Evolutionary conservation across 2,888 invertebrate genomes (phyloP).

Genomic region (Leptogaster cylindrica): DNA sequence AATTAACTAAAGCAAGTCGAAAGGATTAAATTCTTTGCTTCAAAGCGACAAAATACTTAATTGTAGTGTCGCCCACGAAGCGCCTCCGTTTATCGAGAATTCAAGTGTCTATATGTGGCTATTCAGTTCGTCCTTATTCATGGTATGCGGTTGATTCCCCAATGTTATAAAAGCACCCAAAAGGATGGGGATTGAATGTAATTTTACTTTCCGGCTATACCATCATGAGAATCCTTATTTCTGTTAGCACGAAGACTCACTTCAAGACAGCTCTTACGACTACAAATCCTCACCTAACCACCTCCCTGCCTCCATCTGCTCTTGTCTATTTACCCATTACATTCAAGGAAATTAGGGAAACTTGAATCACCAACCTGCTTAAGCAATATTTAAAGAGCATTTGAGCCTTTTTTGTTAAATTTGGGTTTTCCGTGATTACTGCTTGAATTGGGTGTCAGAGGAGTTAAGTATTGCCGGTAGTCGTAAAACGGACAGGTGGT

Average conservation of each 20-base stretch:
- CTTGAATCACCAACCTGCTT: constrained; percentile 35
- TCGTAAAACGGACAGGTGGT: too few species aligned
- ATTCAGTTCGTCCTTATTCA: constrained; percentile 36
- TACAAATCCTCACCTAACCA: too few species aligned
- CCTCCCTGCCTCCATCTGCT: too few species aligned
- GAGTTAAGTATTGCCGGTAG: constrained; percentile 16
- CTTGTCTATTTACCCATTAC: constrained; percentile 38
- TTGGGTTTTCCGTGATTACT: constrained; percentile 36
- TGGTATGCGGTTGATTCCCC: constrained; percentile 31
- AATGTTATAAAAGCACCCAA: constrained; percentile 22
- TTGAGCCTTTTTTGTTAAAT: constrained; percentile 24
- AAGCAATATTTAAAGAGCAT: constrained; percentile 23
- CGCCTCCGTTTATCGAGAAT: neutral
- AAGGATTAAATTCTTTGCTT: constrained; percentile 28
- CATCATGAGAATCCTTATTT: constrained; percentile 24
- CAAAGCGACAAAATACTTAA: constrained; percentile 31
- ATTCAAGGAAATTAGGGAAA: constrained; percentile 37
- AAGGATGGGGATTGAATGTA: constrained; percentile 26
- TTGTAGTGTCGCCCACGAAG: constrained; percentile 9
- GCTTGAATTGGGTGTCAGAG: constrained; percentile 28
- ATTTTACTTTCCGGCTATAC: constrained; percentile 37
- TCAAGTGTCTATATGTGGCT: constrained; percentile 19
- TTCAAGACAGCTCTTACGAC: constrained; percentile 33
- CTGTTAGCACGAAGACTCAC: constrained; percentile 37
- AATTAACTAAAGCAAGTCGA: too few species aligned